Evolutionary conservation across 2,113 vertebrate genomes (phyloP), one percentile per base, ranked within the genome.

Genomic region (Tachysurus fulvidraco): DNA sequence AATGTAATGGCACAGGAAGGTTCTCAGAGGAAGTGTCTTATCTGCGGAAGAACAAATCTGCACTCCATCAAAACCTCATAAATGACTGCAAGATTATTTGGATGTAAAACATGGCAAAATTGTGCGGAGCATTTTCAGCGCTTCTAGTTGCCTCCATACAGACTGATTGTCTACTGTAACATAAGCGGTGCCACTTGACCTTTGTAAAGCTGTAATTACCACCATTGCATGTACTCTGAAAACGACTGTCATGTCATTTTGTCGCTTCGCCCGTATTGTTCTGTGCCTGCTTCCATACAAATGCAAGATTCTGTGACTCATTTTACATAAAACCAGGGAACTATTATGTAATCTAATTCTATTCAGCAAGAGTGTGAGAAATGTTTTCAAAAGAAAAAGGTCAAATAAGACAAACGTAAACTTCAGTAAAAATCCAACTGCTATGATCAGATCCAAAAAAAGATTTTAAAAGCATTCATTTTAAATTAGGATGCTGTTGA

Each of bases 201-300:
- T 92, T 91, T 90, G 81, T 78, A 86, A 83, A 67, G 86, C 85
- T 89, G 88, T 90, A 91, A 91, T 91, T 91, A 89, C 89, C 55
- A 44, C 83, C 85, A 89, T 85, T n/a, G 62, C 60, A 60, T 74
- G 81, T 76, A 84, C 86, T 64, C 85, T n/a, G 25, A 78, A 84
- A 82, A 88, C 87, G 85, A 84, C 86, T 86, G 87, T 86, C 88
- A 88, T 83, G 89, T 69, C 85, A 87, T 74, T 88, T 80, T 80
- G 17, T 83, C 57, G 41, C 36, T 78, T 74, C 0, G 77, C 46
- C 14, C 52, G 67, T 76, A 80, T 89, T 86, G 83, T 86, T 88
- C 50, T 64, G 3, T 12, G 54, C 30, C 62, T 78, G 76, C 76
- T 80, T 30, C 30, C 64, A 83, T 80, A 16, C 88, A 60, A 69